Evolutionary conservation across 2,888 invertebrate genomes (phyloP).

Genomic region (Platycnemis pennipes): DNA sequence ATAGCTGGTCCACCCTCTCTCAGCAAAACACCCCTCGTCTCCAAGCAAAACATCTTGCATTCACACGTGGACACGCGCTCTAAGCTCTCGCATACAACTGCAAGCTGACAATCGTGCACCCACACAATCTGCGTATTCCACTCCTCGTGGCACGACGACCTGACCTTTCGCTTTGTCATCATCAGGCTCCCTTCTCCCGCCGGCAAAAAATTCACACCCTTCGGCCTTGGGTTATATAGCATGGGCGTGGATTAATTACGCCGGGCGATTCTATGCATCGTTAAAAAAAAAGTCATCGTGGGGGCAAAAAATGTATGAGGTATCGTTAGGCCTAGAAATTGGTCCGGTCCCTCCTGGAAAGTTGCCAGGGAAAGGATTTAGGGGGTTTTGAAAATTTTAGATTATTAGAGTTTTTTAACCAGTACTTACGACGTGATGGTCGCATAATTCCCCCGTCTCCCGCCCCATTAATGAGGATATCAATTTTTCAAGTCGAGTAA

Average conservation of each 20-base stretch:
- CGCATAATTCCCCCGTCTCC: not conserved
- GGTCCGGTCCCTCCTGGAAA: not conserved
- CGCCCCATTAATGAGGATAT: slow-evolving; percentile 6
- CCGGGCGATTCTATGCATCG: not conserved
- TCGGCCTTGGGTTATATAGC: slow-evolving; percentile 36
- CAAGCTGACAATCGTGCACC: not conserved
- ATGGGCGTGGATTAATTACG: slow-evolving; percentile 39
- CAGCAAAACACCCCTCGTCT: not conserved
- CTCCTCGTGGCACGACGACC: not conserved
- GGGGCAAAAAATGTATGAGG: not conserved
- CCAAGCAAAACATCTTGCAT: not conserved
- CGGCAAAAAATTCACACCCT: not conserved
- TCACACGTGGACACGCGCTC: not conserved
- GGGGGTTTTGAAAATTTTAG: slow-evolving; percentile 2
- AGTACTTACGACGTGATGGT: not conserved
- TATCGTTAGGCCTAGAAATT: not conserved
- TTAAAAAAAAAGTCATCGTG: not conserved
- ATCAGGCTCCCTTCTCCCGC: not conserved
- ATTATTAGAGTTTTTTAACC: not conserved
- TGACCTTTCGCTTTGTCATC: slow-evolving; percentile 35
- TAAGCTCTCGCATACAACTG: not conserved
- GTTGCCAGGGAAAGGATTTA: not conserved
- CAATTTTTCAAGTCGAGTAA: not conserved
- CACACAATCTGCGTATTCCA: not conserved
- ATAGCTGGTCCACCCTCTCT: not conserved